A percentile compares a stretch with the other conserved stretches of the same genome.
Evolutionary conservation across 2,888 invertebrate species (phyloP).

Genomic region (Eupithecia inturbata): DNA sequence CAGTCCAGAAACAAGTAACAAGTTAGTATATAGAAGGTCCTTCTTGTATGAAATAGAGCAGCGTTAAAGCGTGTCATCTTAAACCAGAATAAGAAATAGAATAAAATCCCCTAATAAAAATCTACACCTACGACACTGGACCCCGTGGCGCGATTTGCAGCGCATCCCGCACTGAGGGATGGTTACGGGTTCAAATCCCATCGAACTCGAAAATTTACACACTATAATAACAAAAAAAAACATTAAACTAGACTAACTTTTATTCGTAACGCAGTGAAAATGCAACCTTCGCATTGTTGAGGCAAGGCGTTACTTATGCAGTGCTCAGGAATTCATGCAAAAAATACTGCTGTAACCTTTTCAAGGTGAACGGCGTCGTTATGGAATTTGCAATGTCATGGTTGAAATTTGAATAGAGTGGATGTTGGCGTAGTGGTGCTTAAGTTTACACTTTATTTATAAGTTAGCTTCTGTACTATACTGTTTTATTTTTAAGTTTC

Average conservation of each 20-base stretch:
- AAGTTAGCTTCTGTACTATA: no score
- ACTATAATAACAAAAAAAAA: no score
- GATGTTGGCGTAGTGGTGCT: background rate
- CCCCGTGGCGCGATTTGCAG: no score
- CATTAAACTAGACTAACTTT: conserved; percentile 6
- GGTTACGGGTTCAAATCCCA: no score
- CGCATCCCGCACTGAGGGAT: no score
- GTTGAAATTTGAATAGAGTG: background rate
- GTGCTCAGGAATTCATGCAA: conserved; percentile 10
- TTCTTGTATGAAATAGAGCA: background rate
- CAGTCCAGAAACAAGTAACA: no score
- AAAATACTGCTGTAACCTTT: conserved; percentile 13
- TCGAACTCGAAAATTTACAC: no score
- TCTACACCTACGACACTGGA: no score
- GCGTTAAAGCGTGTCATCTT: background rate
- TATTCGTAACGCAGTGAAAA: conserved; percentile 1
- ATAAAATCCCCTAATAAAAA: no score
- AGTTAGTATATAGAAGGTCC: no score
- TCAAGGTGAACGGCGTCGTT: conserved; percentile 10
- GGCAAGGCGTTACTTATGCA: conserved; percentile 11
- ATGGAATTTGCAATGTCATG: background rate
- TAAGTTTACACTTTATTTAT: background rate
- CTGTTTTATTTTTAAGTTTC: no score
- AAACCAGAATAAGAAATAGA: no score
- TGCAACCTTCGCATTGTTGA: conserved; percentile 19